A percentile compares a stretch with the other conserved stretches of the same genome.
Evolutionary conservation across 2,888 invertebrate species (phyloP).

Genomic region (Harpagoxenus sublaevis): DNA sequence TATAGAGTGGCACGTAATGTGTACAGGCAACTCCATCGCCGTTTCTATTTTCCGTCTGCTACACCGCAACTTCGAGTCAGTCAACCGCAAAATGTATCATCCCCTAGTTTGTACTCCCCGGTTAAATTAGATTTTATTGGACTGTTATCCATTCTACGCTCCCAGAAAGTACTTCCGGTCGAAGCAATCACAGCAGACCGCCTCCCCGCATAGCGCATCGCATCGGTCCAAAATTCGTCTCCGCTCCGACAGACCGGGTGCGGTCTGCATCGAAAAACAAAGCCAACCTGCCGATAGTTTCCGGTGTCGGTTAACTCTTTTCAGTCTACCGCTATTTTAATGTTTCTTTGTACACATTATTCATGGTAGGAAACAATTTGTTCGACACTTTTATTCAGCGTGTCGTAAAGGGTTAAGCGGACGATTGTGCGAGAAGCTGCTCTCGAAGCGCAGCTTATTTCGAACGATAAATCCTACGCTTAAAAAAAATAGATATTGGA

Average conservation of each 20-base stretch:
- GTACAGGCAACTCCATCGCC: constrained; percentile 64
- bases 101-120: constrained; percentile 77
- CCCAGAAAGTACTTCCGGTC: constrained; percentile 76
- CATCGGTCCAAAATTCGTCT: constrained; percentile 70
- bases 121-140: constrained; percentile 83
- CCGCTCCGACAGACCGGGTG: constrained; percentile 63
- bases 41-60: constrained; percentile 79
- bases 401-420: constrained; percentile 45
- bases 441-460: constrained; percentile 39
- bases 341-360: constrained; percentile 3
- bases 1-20: constrained; percentile 8
- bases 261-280: constrained; percentile 62
- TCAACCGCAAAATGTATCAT: constrained; percentile 82
- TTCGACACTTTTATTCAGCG: not conserved
- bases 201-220: constrained; percentile 36
- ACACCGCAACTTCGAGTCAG: constrained; percentile 79
- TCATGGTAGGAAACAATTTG: not conserved
- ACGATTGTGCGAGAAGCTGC: constrained; percentile 13
- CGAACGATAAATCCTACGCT: constrained; percentile 38
- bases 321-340: not conserved
- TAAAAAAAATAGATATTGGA: constrained; percentile 43
- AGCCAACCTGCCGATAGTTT: constrained; percentile 22
- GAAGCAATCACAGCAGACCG: constrained; percentile 71
- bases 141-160: constrained; percentile 80
- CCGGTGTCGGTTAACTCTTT: constrained; percentile 8